These are phyloP conservation scores for Brachymystax lenok DNA, from an alignment of 2,797 vertebrate genomes.

Conservation along the genomic window DNA sequence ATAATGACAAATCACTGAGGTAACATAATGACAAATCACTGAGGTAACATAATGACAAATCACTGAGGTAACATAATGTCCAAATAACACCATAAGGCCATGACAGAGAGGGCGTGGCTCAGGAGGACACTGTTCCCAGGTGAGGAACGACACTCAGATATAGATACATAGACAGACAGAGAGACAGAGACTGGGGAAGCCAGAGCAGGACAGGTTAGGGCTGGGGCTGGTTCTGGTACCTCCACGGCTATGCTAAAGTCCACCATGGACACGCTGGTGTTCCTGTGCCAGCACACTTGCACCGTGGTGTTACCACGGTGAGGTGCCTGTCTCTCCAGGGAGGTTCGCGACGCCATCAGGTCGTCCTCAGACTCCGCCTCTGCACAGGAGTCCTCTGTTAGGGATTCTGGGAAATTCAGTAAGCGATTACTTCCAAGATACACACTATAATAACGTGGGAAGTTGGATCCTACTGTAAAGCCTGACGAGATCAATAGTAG, in stretches of 20 bases:
- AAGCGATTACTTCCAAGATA: constrained; percentile 67
- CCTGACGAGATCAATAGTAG: constrained; percentile 25
- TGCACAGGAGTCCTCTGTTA: constrained; percentile 80
- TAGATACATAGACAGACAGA: constrained; percentile 3
- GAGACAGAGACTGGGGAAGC: constrained; percentile 52
- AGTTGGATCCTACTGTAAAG: constrained; percentile 6
- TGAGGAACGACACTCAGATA: constrained; percentile 49
- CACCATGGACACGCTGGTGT: constrained; percentile 98
- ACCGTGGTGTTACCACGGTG: constrained; percentile 98
- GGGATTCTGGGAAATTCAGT: constrained; percentile 86
- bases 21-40: too few species aligned
- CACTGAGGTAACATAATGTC: background rate
- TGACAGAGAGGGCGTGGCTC: constrained; percentile 9
- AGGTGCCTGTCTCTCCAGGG: constrained; percentile 85
- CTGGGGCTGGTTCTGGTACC: constrained; percentile 76
- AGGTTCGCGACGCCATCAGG: constrained; percentile 83
- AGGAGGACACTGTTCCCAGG: constrained; percentile 61
- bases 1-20: too few species aligned
- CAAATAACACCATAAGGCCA: background rate
- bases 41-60: background rate
- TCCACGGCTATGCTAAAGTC: constrained; percentile 98
- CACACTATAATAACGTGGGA: constrained; percentile 44
- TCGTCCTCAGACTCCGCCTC: constrained; percentile 97
- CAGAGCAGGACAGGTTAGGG: constrained; percentile 57
- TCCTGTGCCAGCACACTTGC: constrained; percentile 99